Conservation (phyloP, 2,797 vertebrate species). For the Ptychadena robeensis region DNA sequence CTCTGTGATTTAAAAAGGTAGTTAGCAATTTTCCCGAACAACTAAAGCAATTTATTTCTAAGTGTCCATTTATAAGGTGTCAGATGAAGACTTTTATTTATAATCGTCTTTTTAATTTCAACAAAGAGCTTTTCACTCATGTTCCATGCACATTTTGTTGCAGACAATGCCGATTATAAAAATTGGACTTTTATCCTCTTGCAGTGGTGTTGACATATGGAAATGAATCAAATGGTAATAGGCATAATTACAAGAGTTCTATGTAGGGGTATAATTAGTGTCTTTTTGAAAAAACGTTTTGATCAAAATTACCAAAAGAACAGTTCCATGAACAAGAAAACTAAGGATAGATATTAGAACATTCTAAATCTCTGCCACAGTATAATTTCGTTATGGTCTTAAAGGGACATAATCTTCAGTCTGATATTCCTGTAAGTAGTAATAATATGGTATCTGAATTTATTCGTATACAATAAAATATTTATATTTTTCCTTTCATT, state of each 20-base stretch:
- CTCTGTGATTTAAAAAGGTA: conserved; percentile 78
- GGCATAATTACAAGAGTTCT: conserved; percentile 82
- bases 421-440: neutral
- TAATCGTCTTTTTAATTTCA: conserved; percentile 81
- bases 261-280: conserved; percentile 81
- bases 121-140: conserved; percentile 82
- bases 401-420: neutral
- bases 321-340: conserved; percentile 64
- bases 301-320: conserved; percentile 79
- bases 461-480: too few species aligned
- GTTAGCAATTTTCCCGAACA: conserved; percentile 78
- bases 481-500: too few species aligned
- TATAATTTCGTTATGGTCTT: neutral
- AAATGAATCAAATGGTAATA: conserved; percentile 84
- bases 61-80: conserved; percentile 82
- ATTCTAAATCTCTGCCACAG: neutral
- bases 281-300: conserved; percentile 78
- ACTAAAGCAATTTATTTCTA: conserved; percentile 80
- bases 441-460: neutral
- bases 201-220: conserved; percentile 81
- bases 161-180: conserved; percentile 80
- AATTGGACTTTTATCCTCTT: conserved; percentile 68
- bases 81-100: conserved; percentile 81
- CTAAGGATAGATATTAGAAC: conserved; percentile 27
- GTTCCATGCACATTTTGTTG: conserved; percentile 64